Evolutionary conservation across 1,140 invertebrate species (phyloP).

Genomic region (Lethocerus indicus): DNA sequence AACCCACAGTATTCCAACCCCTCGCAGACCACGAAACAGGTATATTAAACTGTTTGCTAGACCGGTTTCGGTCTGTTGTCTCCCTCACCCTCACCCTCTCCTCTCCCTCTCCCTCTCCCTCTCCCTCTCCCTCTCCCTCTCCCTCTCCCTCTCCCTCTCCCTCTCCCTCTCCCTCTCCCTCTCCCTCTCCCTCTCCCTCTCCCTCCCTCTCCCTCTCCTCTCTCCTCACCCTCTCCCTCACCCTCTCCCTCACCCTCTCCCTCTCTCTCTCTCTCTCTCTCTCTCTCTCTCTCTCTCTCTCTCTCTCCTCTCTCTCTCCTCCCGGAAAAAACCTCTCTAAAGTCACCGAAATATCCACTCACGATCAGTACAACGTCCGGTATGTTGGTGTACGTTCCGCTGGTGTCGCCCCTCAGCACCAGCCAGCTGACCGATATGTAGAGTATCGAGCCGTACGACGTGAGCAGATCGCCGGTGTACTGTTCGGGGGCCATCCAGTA

Average conservation of each 20-base stretch:
- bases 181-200: neutral
- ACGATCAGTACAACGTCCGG: constrained; percentile 77
- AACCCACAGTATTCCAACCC: too few relatives aligned
- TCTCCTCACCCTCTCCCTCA: neutral
- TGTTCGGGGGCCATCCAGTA: constrained; percentile 77
- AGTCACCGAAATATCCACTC: constrained; percentile 24
- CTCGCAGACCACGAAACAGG: too few relatives aligned
- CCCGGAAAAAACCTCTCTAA: too few relatives aligned
- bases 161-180: constrained; percentile 3
- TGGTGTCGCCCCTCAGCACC: constrained; percentile 72
- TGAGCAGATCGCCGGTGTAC: constrained; percentile 53
- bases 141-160: constrained; percentile 1
- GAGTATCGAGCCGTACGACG: constrained; percentile 71
- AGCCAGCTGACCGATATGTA: constrained; percentile 66
- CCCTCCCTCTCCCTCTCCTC: too few relatives aligned
- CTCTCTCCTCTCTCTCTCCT: too few relatives aligned
- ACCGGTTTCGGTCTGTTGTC: too few relatives aligned
- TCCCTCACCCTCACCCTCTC: too few relatives aligned
- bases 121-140: neutral
- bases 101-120: neutral
- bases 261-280: neutral
- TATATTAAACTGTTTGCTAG: too few relatives aligned
- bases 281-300: neutral
- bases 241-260: neutral
- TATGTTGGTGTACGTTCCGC: constrained; percentile 61